Percentiles rank a stretch among this genome's conserved stretches.
Evolutionary conservation across 2,113 vertebrate species (phyloP).

Genomic region (Lepus americanus): DNA sequence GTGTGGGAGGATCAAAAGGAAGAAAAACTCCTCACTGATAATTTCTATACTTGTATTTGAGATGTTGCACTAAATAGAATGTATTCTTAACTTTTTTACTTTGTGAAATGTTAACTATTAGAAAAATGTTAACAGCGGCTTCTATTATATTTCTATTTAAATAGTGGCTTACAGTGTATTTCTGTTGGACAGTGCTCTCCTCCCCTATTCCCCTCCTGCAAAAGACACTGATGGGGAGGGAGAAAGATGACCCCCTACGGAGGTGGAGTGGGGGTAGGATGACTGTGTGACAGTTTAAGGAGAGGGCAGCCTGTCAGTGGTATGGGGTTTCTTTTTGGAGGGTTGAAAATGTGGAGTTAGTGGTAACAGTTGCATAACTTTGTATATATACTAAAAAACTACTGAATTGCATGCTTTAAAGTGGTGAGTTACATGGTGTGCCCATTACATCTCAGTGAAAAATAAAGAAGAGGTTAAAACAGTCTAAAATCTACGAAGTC

Average conservation of each 20-base stretch:
- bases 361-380: background rate
- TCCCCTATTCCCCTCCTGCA: background rate
- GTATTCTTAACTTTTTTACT: background rate
- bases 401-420: background rate
- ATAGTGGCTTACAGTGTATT: background rate
- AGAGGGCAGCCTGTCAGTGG: background rate
- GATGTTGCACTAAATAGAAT: background rate
- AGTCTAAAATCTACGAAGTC: background rate
- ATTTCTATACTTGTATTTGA: background rate
- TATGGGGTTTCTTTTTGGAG: background rate
- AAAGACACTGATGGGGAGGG: background rate
- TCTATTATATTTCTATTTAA: background rate
- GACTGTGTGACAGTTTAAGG: background rate
- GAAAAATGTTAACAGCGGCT: background rate
- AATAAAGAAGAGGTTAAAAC: background rate
- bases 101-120: background rate
- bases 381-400: background rate
- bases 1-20: background rate
- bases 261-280: background rate
- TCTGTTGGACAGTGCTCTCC: background rate
- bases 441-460: constrained; percentile 6
- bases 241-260: background rate
- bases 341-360: background rate
- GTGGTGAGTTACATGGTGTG: background rate
- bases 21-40: background rate